Evolutionary conservation across 2,888 invertebrate species (phyloP).

Genomic region (Keiferia lycopersicella): DNA sequence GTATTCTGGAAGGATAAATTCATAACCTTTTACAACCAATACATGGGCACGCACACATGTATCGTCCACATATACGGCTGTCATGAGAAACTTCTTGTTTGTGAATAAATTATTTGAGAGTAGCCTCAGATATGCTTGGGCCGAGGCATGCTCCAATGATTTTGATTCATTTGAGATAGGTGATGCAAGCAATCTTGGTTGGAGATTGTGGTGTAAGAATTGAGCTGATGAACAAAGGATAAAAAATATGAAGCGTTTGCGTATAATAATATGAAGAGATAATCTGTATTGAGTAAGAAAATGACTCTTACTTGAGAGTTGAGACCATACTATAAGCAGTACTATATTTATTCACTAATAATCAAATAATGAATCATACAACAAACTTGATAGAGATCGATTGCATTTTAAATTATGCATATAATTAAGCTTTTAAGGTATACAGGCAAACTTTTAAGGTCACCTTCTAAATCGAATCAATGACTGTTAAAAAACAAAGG

Average conservation of each 20-base stretch:
- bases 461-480: conserved; percentile 1
- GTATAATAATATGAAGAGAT: conserved; percentile 3
- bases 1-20: conserved; percentile 54
- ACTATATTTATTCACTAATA: no score
- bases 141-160: conserved; percentile 43
- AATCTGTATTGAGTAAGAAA: background rate
- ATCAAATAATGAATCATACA: no score
- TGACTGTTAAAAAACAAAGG: background rate
- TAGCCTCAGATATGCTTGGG: conserved; percentile 39
- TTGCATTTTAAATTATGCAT: background rate
- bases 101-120: conserved; percentile 51
- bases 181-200: conserved; percentile 16
- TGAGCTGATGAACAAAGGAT: conserved; percentile 4
- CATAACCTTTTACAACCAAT: conserved; percentile 62
- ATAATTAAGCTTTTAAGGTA: background rate
- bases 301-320: no score
- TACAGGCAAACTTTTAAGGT: background rate
- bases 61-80: conserved; percentile 34
- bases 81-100: conserved; percentile 59
- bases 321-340: no score
- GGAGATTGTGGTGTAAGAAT: conserved; percentile 13
- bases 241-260: background rate
- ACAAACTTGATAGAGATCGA: no score
- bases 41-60: conserved; percentile 40
- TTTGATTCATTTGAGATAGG: conserved; percentile 47